These are phyloP conservation scores for Onychostruthus taczanowskii DNA, from an alignment of 2,113 vertebrate species.

Conservation along the genomic window DNA sequence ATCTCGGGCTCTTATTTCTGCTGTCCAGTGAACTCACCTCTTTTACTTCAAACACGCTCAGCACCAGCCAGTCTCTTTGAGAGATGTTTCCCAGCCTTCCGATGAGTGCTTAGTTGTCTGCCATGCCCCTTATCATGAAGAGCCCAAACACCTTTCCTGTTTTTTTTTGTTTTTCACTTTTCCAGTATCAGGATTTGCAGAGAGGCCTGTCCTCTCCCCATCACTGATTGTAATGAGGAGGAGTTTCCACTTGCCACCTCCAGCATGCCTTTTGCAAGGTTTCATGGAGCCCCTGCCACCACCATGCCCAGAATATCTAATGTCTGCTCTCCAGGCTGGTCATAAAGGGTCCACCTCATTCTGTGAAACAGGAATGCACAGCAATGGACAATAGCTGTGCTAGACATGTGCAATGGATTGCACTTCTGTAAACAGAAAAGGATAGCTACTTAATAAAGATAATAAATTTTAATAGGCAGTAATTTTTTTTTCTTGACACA, in stretches of 20 bases:
- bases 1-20: neutral
- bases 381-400: neutral
- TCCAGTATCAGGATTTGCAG: neutral
- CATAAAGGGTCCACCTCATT: neutral
- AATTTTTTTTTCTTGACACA: neutral
- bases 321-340: neutral
- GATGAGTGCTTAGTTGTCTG: neutral
- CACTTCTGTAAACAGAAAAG: neutral
- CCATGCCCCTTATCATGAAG: neutral
- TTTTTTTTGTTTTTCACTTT: neutral
- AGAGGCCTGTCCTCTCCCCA: neutral
- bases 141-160: neutral
- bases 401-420: neutral
- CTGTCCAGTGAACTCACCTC: neutral
- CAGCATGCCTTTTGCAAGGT: neutral
- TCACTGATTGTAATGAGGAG: neutral
- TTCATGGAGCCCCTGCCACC: neutral
- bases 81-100: neutral
- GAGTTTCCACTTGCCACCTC: neutral
- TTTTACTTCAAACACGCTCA: neutral
- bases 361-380: neutral
- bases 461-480: slow-evolving; percentile 51
- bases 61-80: neutral
- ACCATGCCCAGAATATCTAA: neutral
- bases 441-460: neutral